These are phyloP conservation scores for Oryzias curvinotus DNA, from an alignment of 2,113 vertebrate genomes.

Conservation along the genomic window DNA sequence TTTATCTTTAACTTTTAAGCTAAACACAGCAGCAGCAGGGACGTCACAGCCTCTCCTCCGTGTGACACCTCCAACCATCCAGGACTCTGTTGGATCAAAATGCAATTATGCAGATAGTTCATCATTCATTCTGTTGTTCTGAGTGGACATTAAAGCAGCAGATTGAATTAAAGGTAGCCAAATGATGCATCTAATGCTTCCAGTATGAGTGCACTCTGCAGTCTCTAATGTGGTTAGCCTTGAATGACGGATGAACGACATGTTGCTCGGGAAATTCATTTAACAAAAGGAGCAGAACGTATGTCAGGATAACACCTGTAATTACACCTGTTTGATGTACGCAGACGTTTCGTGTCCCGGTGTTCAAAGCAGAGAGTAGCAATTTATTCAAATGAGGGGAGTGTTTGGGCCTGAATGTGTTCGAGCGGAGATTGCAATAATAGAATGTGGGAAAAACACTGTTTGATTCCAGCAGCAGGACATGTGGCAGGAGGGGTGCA, in stretches of 20 bases:
- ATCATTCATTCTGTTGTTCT: conserved; percentile 61
- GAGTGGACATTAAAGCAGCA: conserved; percentile 46
- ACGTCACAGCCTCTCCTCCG: conserved; percentile 15
- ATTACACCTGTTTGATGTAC: conserved; percentile 64
- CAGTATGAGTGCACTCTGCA: conserved; percentile 39
- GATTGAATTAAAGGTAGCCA: conserved; percentile 63
- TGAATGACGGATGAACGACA: conserved; percentile 65
- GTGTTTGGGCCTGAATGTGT: conserved; percentile 22
- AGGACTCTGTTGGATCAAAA: conserved; percentile 54
- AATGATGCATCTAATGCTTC: conserved; percentile 51
- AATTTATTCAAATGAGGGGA: conserved; percentile 40
- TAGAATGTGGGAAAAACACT: conserved; percentile 32
- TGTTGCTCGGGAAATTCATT: conserved; percentile 58
- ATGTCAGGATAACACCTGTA: conserved; percentile 61
- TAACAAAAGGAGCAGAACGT: conserved; percentile 41
- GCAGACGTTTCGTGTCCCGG: conserved; percentile 22
- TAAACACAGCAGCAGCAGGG: conserved; percentile 23
- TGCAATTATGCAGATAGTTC: conserved; percentile 53
- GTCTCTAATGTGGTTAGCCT: conserved; percentile 60
- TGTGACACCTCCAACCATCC: neutral
- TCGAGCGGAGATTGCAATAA: conserved; percentile 36
- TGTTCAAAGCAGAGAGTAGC: conserved; percentile 31
- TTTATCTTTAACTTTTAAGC: conserved; percentile 12
- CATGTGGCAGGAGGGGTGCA: conserved; percentile 26
- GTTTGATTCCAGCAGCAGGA: conserved; percentile 26